Evolutionary conservation across 2,113 vertebrate species (phyloP).

Genomic region (Zosterops pallidus): DNA sequence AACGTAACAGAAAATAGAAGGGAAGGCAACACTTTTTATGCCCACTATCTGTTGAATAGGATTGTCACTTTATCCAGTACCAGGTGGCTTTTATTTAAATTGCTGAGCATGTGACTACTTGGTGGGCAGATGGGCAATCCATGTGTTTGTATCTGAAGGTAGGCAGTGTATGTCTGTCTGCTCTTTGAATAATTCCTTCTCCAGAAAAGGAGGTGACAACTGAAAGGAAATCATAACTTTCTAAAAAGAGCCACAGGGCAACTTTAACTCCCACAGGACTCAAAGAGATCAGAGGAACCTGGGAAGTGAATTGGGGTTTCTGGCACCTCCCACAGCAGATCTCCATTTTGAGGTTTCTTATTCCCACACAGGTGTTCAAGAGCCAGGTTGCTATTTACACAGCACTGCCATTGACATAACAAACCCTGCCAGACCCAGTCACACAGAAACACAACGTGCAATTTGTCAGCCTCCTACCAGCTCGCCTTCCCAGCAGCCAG

Average conservation of each 20-base stretch:
- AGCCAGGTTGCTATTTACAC: conserved; percentile 15
- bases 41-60: not conserved
- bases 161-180: not conserved
- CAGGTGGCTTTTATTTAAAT: conserved; percentile 7
- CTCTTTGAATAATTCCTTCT: not conserved
- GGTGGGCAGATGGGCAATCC: not conserved
- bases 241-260: not conserved
- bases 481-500: fast-evolving
- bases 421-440: not conserved
- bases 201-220: not conserved
- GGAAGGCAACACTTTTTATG: not conserved
- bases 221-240: not conserved
- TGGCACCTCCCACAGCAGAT: not conserved
- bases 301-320: not conserved
- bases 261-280: not conserved
- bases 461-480: not conserved
- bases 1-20: not conserved
- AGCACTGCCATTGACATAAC: not conserved
- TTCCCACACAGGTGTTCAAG: not conserved
- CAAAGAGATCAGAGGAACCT: not conserved
- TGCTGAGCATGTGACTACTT: not conserved
- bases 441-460: not conserved
- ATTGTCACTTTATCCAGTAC: not conserved
- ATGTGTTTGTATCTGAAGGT: not conserved
- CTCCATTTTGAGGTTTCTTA: not conserved